Conservation (phyloP, 2,797 vertebrate species). For the Sarcophilus harrisii region DNA sequence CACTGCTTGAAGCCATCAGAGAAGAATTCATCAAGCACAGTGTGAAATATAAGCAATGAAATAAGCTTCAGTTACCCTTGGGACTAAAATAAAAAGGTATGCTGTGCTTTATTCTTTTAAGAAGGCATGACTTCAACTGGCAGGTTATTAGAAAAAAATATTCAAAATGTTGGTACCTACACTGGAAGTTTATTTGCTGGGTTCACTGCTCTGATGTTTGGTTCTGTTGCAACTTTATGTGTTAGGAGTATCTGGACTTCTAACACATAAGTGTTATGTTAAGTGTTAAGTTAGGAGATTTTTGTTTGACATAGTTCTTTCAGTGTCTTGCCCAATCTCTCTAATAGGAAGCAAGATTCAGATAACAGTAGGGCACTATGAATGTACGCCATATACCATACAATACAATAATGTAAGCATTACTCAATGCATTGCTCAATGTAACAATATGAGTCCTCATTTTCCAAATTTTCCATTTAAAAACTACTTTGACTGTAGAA, state of each 20-base stretch:
- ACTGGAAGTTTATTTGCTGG: slow-evolving; percentile 93
- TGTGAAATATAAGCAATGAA: slow-evolving; percentile 96
- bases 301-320: slow-evolving; percentile 91
- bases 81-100: slow-evolving; percentile 91
- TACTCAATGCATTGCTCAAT: not conserved
- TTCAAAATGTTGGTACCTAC: slow-evolving; percentile 93
- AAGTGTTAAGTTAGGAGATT: slow-evolving; percentile 82
- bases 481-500: slow-evolving; percentile 95
- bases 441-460: slow-evolving; percentile 94
- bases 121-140: slow-evolving; percentile 95
- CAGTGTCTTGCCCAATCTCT: slow-evolving; percentile 91
- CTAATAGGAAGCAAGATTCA: slow-evolving; percentile 96
- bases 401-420: not conserved
- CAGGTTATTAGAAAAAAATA: slow-evolving; percentile 92
- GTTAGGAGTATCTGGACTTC: slow-evolving; percentile 95
- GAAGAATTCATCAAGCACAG: slow-evolving; percentile 95
- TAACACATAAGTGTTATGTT: too few relatives aligned
- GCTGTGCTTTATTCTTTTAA: slow-evolving; percentile 85
- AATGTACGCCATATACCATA: not conserved
- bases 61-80: slow-evolving; percentile 93
- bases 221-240: slow-evolving; percentile 95
- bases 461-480: slow-evolving; percentile 94
- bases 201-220: slow-evolving; percentile 93
- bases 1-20: slow-evolving; percentile 96
- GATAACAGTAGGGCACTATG: not conserved